These are phyloP conservation scores for Berghia stephanieae DNA, from an alignment of 1,140 invertebrate genomes.

Conservation along the genomic window DNA sequence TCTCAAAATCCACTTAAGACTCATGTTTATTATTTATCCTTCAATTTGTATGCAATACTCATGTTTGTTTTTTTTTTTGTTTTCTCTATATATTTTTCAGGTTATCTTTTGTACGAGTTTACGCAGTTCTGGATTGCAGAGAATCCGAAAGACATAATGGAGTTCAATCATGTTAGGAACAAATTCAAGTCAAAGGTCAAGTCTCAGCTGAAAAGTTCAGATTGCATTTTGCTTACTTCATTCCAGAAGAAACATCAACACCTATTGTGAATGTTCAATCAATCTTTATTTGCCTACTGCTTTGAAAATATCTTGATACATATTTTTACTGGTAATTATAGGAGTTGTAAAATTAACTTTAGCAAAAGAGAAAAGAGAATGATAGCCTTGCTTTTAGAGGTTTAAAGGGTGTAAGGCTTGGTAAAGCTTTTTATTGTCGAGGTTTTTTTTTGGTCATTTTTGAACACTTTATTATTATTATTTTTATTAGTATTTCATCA, in stretches of 20 bases:
- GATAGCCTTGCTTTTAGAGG: too few relatives aligned
- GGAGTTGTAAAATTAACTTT: background rate
- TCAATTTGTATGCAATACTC: too few relatives aligned
- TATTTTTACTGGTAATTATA: background rate
- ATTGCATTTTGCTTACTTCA: conserved; percentile 40
- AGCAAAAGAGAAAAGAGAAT: too few relatives aligned
- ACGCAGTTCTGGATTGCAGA: conserved; percentile 91
- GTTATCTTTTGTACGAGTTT: conserved; percentile 91
- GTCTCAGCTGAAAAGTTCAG: conserved; percentile 44
- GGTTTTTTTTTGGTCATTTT: background rate
- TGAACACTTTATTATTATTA: background rate
- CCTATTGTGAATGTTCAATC: background rate
- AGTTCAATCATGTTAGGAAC: conserved; percentile 86
- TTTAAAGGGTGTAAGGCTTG: background rate
- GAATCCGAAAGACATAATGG: conserved; percentile 93
- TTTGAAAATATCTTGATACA: background rate
- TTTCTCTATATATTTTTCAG: conserved; percentile 49
- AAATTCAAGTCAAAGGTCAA: conserved; percentile 69
- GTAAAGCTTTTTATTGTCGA: background rate
- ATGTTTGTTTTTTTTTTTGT: background rate
- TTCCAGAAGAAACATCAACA: conserved; percentile 9
- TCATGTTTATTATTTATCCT: too few relatives aligned
- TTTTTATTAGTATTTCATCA: background rate
- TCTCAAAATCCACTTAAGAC: too few relatives aligned
- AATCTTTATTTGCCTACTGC: background rate